These are phyloP conservation scores for Myotis vivesi DNA, from an alignment of 2,797 vertebrate genomes.

Conservation along the genomic window DNA sequence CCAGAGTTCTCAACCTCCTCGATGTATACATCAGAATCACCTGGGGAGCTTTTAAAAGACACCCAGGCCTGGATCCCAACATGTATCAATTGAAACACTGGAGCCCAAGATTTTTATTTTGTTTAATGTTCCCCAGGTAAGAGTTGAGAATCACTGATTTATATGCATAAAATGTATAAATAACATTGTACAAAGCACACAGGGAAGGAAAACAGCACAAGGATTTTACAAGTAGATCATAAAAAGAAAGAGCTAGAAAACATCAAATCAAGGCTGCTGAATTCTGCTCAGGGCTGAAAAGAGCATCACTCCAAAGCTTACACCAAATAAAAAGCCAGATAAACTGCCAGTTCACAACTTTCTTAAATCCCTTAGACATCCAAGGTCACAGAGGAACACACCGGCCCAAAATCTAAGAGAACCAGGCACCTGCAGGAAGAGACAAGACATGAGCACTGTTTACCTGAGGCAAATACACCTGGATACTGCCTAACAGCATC, in stretches of 20 bases:
- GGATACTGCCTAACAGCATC: neutral
- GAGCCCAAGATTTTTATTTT: neutral
- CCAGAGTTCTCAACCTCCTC: neutral
- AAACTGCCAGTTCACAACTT: neutral
- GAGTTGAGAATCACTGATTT: neutral
- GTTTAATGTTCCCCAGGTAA: neutral
- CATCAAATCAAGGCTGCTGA: neutral
- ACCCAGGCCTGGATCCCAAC: neutral
- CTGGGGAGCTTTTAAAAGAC: neutral
- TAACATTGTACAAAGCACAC: neutral
- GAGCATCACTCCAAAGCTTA: neutral
- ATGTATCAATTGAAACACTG: neutral
- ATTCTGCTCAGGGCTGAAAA: conserved; percentile 19
- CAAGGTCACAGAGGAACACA: neutral
- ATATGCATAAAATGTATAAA: neutral
- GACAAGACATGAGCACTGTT: neutral
- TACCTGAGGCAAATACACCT: neutral
- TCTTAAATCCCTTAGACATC: neutral
- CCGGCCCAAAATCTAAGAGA: neutral
- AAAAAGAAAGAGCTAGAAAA: neutral
- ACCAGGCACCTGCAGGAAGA: neutral
- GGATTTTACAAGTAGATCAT: neutral
- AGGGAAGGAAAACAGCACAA: neutral
- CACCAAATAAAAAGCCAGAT: neutral
- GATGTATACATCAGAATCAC: neutral